Percentiles rank a stretch among this genome's conserved stretches.
Evolutionary conservation across 2,888 invertebrate genomes (phyloP).

Genomic region (Mythimna lalbum): DNA sequence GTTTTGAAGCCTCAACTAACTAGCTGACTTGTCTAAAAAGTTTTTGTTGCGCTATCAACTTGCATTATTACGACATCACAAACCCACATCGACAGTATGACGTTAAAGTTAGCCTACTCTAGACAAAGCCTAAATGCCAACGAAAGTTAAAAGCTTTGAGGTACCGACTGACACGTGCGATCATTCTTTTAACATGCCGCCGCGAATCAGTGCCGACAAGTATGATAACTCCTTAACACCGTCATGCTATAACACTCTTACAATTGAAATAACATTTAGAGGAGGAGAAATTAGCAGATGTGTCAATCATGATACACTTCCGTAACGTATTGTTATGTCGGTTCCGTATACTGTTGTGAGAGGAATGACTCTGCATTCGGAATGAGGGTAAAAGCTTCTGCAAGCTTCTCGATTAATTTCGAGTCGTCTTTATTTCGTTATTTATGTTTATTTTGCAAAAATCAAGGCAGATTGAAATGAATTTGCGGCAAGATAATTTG

Average conservation of each 20-base stretch:
- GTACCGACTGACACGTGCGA: constrained; percentile 13
- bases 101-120: neutral
- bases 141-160: constrained; percentile 16
- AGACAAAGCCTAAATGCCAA: neutral
- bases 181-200: neutral
- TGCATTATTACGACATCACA: neutral
- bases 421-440: constrained; percentile 47
- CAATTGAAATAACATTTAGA: constrained; percentile 35
- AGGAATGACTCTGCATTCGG: constrained; percentile 40
- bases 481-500: neutral
- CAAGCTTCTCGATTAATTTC: constrained; percentile 38
- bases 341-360: constrained; percentile 43
- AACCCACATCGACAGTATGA: neutral
- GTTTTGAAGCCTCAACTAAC: no score
- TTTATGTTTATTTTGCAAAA: constrained; percentile 37
- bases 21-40: no score
- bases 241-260: constrained; percentile 23
- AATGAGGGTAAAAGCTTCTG: constrained; percentile 64
- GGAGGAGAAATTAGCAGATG: constrained; percentile 35
- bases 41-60: no score
- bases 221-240: constrained; percentile 13
- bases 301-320: constrained; percentile 48
- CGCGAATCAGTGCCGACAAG: constrained; percentile 8
- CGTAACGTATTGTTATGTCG: constrained; percentile 40
- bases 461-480: constrained; percentile 11